Evolutionary conservation across 2,888 invertebrate species (phyloP).

Genomic region (Gastracanthus pulcherrimus): DNA sequence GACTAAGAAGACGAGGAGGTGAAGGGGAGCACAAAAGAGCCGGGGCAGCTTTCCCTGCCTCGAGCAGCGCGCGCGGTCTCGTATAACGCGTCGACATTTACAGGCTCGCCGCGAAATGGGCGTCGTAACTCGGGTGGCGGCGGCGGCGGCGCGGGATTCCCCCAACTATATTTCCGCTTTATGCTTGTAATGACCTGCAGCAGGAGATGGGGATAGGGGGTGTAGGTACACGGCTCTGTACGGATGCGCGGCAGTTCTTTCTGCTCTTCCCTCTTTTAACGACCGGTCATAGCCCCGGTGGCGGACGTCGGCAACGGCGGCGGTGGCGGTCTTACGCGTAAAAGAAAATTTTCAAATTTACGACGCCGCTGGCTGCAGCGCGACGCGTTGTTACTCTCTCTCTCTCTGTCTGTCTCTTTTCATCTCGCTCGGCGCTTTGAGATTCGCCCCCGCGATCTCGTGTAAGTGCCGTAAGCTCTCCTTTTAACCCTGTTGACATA

Average conservation of each 20-base stretch:
- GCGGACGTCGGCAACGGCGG: too few relatives aligned
- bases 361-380: constrained; percentile 13
- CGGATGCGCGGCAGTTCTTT: constrained; percentile 20
- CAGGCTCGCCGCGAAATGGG: constrained; percentile 49
- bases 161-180: constrained; percentile 60
- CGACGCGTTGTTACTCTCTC: neutral
- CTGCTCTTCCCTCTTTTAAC: constrained; percentile 45
- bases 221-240: too few relatives aligned
- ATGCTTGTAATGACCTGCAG: constrained; percentile 58
- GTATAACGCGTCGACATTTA: constrained; percentile 48
- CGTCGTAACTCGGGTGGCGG: constrained; percentile 57
- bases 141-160: neutral
- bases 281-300: constrained; percentile 48
- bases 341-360: constrained; percentile 57
- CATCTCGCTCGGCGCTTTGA: neutral
- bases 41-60: too few relatives aligned
- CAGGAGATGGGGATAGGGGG: neutral
- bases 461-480: too few relatives aligned
- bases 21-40: too few relatives aligned
- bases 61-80: too few relatives aligned
- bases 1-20: neutral
- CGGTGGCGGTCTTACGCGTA: constrained; percentile 42
- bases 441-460: neutral
- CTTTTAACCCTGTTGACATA: neutral
- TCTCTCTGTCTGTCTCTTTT: neutral